Evolutionary conservation across 2,797 vertebrate species (phyloP).

Genomic region (Sebastes iracundus): DNA sequence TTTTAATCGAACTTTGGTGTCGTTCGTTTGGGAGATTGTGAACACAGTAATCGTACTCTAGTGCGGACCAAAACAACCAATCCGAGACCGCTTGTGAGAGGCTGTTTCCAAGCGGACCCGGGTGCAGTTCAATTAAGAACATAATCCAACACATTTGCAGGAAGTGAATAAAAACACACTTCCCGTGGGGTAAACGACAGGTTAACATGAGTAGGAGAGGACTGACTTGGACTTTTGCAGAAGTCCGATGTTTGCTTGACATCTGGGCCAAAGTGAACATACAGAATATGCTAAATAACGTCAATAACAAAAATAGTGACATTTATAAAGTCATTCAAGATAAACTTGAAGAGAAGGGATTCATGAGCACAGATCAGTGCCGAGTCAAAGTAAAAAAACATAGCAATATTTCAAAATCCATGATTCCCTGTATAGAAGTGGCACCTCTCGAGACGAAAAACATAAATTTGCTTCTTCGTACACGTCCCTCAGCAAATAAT

Average conservation of each 20-base stretch:
- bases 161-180: neutral
- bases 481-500: too few relatives aligned
- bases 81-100: neutral
- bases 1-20: neutral
- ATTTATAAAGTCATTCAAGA: too few relatives aligned
- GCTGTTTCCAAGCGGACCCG: neutral
- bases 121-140: neutral
- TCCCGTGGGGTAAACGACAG: neutral
- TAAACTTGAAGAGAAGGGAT: too few relatives aligned
- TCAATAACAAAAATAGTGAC: too few relatives aligned
- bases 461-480: too few relatives aligned
- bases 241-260: neutral
- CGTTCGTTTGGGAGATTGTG: neutral
- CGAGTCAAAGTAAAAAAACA: fast-evolving
- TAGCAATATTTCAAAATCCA: too few relatives aligned
- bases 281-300: too few relatives aligned
- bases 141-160: neutral
- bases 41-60: neutral
- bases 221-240: neutral
- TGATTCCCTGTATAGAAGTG: neutral
- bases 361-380: fast-evolving
- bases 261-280: neutral
- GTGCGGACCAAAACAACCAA: neutral
- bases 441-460: neutral
- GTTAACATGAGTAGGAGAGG: neutral